Percentiles rank a stretch among this genome's conserved stretches.
Evolutionary conservation across 2,113 vertebrate species (phyloP).

Genomic region (Platycercus adscitus): DNA sequence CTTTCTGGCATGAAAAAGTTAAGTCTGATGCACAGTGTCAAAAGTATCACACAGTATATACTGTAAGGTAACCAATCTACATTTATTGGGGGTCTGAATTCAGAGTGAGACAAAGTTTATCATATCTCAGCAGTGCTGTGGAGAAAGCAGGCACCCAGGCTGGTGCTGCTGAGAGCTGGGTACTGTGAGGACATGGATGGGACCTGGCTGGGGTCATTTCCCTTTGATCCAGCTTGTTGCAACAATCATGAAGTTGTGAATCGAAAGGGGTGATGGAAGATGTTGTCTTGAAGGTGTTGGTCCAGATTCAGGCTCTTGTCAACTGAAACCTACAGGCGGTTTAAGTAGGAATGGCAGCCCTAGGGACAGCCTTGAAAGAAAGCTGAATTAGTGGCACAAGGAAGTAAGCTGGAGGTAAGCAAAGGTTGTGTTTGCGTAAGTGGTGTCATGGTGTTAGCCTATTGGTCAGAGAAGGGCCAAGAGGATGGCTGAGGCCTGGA

Average conservation of each 20-base stretch:
- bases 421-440: background rate
- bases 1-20: background rate
- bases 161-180: background rate
- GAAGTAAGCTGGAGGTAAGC: background rate
- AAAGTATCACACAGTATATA: background rate
- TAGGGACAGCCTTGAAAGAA: background rate
- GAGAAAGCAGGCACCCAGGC: accelerated
- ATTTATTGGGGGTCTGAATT: background rate
- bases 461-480: background rate
- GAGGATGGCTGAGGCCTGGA: background rate
- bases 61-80: background rate
- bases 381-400: background rate
- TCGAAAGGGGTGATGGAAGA: background rate
- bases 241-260: accelerated
- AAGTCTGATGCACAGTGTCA: background rate
- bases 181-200: accelerated
- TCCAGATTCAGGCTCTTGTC: background rate
- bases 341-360: background rate
- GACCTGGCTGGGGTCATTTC: background rate
- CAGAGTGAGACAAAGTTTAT: accelerated
- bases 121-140: accelerated
- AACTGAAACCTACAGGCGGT: background rate
- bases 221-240: background rate
- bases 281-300: background rate
- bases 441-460: background rate